Base-by-base conservation (phyloP, 2,888 invertebrate genomes). In the Drosophila robusta region DNA sequence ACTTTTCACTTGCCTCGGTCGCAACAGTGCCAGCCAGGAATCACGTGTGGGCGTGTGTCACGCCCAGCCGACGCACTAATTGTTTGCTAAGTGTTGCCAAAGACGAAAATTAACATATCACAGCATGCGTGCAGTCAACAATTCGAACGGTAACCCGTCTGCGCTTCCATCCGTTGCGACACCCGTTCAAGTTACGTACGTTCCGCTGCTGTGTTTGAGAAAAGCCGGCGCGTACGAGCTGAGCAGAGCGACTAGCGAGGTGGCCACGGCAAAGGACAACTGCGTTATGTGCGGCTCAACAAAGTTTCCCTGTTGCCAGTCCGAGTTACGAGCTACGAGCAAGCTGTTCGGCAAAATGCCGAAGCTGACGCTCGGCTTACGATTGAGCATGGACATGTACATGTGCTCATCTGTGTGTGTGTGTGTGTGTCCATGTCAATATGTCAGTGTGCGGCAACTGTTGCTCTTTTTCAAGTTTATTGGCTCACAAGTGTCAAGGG, bases 381-480 rank as follows among this genome's bases (percentile, higher is more conserved):
- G 14, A 24, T 8, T 55, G 24, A 49, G 16, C n/a, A 3, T 41
- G n/a, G 4, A 12, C 9, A 5, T 34, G 38, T 26, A 8, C 50
- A 16, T 29, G 36, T 36, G 42, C 42, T 34, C 24, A n/a, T 44
- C 24, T 34, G 12, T 42, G 67, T 44, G 60, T 60, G 57, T 68
- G 60, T 42, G 67, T 44, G 60, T 60, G 54, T 68, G 60, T 56
- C 41, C 64, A 46, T 61, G 49, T 45, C 34, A 38, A 55, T 72
- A 42, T 66, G 69, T 71, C 50, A 69, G 76, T 75, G 69, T 75
- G 78, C 78, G 81, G 89, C 90, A 90, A 90, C 90, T 90, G 90
- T 90, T 90, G 90, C 90, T 90, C 90, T 86, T 89, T 90, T 84
- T 84, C 84, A 84, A 90, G 89, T 90, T 89, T 86, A 88, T 84